Base-by-base conservation (phyloP, 35 echinoderm and acorn worm genomes). In the Patiria miniata region DNA sequence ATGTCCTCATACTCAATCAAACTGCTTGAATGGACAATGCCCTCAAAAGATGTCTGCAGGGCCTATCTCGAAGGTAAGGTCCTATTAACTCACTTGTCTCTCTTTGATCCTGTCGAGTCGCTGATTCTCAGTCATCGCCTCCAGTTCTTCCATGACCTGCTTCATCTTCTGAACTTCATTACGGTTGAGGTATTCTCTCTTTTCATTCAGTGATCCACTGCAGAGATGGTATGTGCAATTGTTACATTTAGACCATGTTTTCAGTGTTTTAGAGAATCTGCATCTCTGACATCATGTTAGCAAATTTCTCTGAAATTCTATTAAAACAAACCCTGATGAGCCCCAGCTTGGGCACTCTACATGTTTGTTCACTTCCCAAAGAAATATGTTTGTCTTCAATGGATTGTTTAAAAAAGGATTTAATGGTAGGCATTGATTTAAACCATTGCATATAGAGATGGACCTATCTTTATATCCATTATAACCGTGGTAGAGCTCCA, bases 31-130 rank as follows among this genome's bases (percentile, higher is more conserved):
- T n/a, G n/a, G n/a, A n/a, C n/a, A n/a, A n/a, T n/a, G n/a, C n/a
- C n/a, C n/a, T n/a, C n/a, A n/a, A n/a, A n/a, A n/a, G n/a, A n/a
- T n/a, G n/a, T n/a, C n/a, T n/a, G n/a, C n/a, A n/a, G n/a, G n/a
- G n/a, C n/a, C n/a, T n/a, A n/a, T n/a, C n/a, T n/a, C n/a, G n/a
- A n/a, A n/a, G n/a, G n/a, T n/a, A n/a, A n/a, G n/a, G n/a, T n/a
- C n/a, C n/a, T n/a, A n/a, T n/a, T n/a, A n/a, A 80, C 79, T 86
- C 77, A 93, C 91, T 57, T 93, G 91, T 89, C 86, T 84, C 40
- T 59, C 36, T 22, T 17, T 23, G 50, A 93, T 54, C 36, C 60
- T 37, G 1, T 16, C 21, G 21, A 47, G 52, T 38, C 87, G 78
- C 36, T 81, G 58, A 9, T 81, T 54, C 61, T 86, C 61, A 29